Evolutionary conservation across 2,797 vertebrate species (phyloP), one percentile per base, ranked within the genome.

Genomic region (Siniperca undulata): DNA sequence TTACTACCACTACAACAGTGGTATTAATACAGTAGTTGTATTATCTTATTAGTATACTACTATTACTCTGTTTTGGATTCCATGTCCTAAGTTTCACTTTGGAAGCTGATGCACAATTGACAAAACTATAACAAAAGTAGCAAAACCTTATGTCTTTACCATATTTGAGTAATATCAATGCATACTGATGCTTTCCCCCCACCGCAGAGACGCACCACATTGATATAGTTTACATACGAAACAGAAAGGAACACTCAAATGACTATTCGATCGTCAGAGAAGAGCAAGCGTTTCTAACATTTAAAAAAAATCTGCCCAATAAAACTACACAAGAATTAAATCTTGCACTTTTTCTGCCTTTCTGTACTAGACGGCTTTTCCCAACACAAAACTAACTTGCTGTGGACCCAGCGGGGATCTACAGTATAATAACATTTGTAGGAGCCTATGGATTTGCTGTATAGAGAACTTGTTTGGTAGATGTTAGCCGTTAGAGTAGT

Each of bases 401-500:
- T 94, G 93, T 93, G 95, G 95, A 77, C 96, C 95, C 97, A 96
- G 96, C 95, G 95, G 96, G 95, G 95, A 95, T 95, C 91, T 94
- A 91, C 77, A 40, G 62, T 34, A 65, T 95, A 96, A 96, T 96
- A 97, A 95, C 97, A 97, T 97, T 96, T 96, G 97, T 95, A 95
- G 95, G 95, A 95, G 95, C 95, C 95, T 95, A 95, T 96, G 97
- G 96, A 97, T 98, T 97, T 96, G 96, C 94, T 95, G 95, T 96
- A 95, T 94, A 94, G 92, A 95, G 95, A 95, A 95, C 94, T 94
- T 92, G 94, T 96, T 94, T 93, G 90, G 94, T 93, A 91, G 92
- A 95, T 94, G 81, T 85, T 93, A 88, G 92, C 91, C 79, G 95
- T 96, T 97, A 96, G 96, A 97, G 97, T 95, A 94, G 95, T 91